Base-by-base conservation (phyloP, 2,797 vertebrate genomes). In the Choloepus didactylus region DNA sequence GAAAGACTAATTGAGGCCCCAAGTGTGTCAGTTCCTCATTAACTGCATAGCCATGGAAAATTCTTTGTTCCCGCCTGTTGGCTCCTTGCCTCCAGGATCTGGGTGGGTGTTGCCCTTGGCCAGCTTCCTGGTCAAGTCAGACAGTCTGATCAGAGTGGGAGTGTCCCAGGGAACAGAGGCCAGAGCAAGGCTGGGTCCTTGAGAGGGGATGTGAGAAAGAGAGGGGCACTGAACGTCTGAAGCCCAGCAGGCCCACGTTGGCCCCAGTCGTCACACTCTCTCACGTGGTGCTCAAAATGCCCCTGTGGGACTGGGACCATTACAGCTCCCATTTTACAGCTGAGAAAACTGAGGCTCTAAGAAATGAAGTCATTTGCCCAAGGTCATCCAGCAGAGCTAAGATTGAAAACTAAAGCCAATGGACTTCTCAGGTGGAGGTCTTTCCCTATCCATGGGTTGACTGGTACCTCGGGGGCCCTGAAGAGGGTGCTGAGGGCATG, bases 41-140 rank as follows among this genome's bases (percentile, higher is more conserved):
- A 84, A 83, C 91, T 69, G 27, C 6, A 49, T 60, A 80, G 87
- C 90, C 76, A 87, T 77, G 97, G 97, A 97, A 97, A 97, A 84
- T 96, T 91, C 95, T 97, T 95, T 97, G 97, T 97, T 95, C 66
- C 93, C 0, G n/a, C 95, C 86, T 66, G 23, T 46, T 97, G 97
- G 97, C 97, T 2, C 62, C 89, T 89, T 69, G 97, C 97, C 97
- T 97, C 96, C 97, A 97, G 97, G 97, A 97, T 97, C 96, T 97
- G 96, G 97, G 95, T 96, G 97, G 95, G 91, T 96, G 91, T 79
- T 95, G 87, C 88, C 89, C 56, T 95, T 94, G 92, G 96, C 95
- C 75, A 69, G 92, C 92, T 97, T 97, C 96, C 97, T 96, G 96
- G 88, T 95, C 95, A 66, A 94, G 86, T 95, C 94, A 92, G 97